Base-by-base conservation (phyloP, 2,797 vertebrate genomes). In the Etheostoma perlongum region DNA sequence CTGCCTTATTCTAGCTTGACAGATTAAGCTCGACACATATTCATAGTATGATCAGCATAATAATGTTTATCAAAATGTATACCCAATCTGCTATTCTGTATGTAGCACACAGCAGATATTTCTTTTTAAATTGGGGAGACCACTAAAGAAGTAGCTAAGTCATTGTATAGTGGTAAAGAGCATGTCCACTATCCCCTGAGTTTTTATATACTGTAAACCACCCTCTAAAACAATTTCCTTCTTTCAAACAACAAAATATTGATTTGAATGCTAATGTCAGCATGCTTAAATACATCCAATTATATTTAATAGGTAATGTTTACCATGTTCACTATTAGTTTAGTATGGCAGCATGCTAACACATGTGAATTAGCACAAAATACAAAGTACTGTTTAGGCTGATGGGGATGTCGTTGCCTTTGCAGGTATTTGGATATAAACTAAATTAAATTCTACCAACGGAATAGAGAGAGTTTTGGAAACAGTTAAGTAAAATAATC, bases 1-100 rank as follows among this genome's bases (percentile, higher is more conserved):
- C 44, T 64, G 61, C 67, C 59, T 52, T 59, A 14, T 60, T 74
- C 57, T 47, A 60, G 70, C 74, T 42, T 78, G 78, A 88, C 84
- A 74, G 60, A 82, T 89, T 73, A 83, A 13, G 21, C 61, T 44
- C 6, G 65, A 67, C 66, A 83, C 52, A 68, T 53, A 67, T 66
- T 54, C 51, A 49, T 58, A 19, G 33, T 42, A 33, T 64, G 61
- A 52, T 72, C 54, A 44, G 48, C 64, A 63, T 55, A 52, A 80
- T 70, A 67, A 75, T 40, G 62, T 75, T 76, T 54, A 44, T 79
- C 15, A 65, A 21, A 58, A 74, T 58, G 14, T 52, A 49, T 13
- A 27, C 48, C n/a, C 19, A 72, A 25, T 54, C 8, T 62, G 42
- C 14, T 78, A 7, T 57, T 66, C 12, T 64, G 13, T 44, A 16